phyloP scores from a whole-genome alignment of 92 coral and sea anemone species.

The Pocillopora meandrina region DNA sequence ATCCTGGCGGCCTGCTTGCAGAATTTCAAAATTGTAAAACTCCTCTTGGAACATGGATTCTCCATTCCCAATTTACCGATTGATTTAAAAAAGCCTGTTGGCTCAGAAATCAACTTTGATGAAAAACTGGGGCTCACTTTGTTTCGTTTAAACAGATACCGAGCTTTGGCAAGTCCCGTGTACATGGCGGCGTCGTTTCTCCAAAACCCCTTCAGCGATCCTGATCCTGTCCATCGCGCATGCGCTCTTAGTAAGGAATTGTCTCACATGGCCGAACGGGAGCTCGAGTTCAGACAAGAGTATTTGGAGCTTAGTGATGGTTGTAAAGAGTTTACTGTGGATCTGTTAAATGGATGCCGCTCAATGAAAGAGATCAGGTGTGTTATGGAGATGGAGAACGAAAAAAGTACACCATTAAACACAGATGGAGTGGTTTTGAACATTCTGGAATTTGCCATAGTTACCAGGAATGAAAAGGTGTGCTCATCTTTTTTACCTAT shows the following conservation, averaged over 20 bases:
- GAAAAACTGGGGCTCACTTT: slow-evolving; percentile 44
- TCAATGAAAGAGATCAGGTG: slow-evolving; percentile 58
- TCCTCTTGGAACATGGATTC: slow-evolving; percentile 39
- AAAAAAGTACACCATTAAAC: not conserved
- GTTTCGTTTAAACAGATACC: slow-evolving; percentile 37
- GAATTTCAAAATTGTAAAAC: slow-evolving; percentile 40
- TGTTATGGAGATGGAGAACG: slow-evolving; percentile 50
- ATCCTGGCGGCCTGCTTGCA: slow-evolving; percentile 51
- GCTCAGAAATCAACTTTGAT: slow-evolving; percentile 6
- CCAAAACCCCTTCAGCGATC: slow-evolving; percentile 35
- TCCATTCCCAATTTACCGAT: slow-evolving; percentile 22
- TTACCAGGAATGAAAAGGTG: slow-evolving; percentile 54
- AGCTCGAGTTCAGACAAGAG: slow-evolving; percentile 55
- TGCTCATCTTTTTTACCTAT: not conserved
- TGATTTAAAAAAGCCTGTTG: not conserved
- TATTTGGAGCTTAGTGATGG: slow-evolving; percentile 38
- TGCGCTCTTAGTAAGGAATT: slow-evolving; percentile 55
- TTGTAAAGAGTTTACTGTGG: slow-evolving; percentile 51
- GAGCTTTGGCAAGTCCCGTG: slow-evolving; percentile 48
- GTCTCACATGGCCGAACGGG: slow-evolving; percentile 26
- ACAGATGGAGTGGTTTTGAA: slow-evolving; percentile 24
- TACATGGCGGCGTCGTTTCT: slow-evolving; percentile 50
- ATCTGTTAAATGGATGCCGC: slow-evolving; percentile 51
- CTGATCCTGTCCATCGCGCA: slow-evolving; percentile 46
- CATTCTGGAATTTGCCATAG: slow-evolving; percentile 57